Evolutionary conservation across 2,113 vertebrate species (phyloP).

Genomic region (Pristiophorus japonicus): DNA sequence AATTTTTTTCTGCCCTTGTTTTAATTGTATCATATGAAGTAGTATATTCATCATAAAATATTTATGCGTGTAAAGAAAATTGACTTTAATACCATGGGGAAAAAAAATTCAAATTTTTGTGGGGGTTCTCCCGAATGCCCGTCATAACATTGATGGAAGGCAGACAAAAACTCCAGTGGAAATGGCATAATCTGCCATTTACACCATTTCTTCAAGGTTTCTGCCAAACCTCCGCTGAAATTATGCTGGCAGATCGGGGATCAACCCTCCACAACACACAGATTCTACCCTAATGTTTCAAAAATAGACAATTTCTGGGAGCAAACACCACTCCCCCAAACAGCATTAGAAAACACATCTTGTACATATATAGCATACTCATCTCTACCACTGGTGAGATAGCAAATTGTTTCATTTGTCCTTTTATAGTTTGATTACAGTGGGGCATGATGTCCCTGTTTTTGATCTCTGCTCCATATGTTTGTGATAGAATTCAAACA

Average conservation of each 20-base stretch:
- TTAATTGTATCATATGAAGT: not conserved
- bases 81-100: not conserved
- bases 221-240: not conserved
- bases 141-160: not conserved
- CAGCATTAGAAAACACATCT: not conserved
- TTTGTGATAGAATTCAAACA: not conserved
- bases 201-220: not conserved
- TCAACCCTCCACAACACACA: not conserved
- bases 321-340: not conserved
- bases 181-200: not conserved
- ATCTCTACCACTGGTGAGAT: not conserved
- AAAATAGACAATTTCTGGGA: not conserved
- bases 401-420: not conserved
- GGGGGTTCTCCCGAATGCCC: not conserved
- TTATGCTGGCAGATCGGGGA: not conserved
- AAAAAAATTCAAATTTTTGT: not conserved
- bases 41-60: not conserved
- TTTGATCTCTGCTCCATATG: constrained; percentile 4
- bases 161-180: not conserved
- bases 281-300: not conserved
- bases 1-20: not conserved
- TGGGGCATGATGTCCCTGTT: not conserved
- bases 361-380: not conserved
- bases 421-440: not conserved
- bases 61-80: not conserved